Evolutionary conservation across 2,888 invertebrate genomes (phyloP), one percentile per base, ranked within the genome.

Genomic region (Polyommatus iphigenia): DNA sequence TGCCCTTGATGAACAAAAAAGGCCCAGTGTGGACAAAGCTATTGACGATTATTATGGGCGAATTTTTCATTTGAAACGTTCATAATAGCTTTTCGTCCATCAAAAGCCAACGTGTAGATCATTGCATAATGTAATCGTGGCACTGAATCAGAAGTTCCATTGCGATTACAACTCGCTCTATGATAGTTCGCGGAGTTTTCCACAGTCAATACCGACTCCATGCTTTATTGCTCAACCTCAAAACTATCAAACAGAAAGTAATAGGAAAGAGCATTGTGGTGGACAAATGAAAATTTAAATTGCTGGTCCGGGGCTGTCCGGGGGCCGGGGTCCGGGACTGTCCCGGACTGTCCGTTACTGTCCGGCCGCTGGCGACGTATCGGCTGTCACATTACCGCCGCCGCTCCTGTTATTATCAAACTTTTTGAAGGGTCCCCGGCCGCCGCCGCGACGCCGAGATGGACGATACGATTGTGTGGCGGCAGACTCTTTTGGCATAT

Each of bases 371-470:
- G 92, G 93, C 93, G 93, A 94, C 93, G 92, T 92, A 94, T 93
- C 92, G 93, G 92, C 93, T 94, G 94, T 93, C 94, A 93, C 93
- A 93, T 94, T 93, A 94, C 91, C 86, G 87, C 86, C 83, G 85
- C 87, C 86, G 83, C 81, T 83, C 83, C 83, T 91, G 91, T 93
- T 94, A 93, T 93, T 94, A 93, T 93, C 87, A 91, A 94, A 94
- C 90, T 94, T 94, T 92, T 90, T 92, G 92, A 93, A 93, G 93
- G 94, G 94, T 91, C 92, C 87, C 90, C 89, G 90, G 87, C 86
- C 91, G 90, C 88, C 89, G 86, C 84, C 86, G 88, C 87, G 91
- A 89, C 91, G 91, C 89, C 86, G 85, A 83, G 85, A 86, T 86
- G 85, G 67, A 15, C 83, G 89, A 80, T 85, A 71, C 2, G 73